These are phyloP conservation scores for Iselma pallidipennis DNA, from an alignment of 2,888 invertebrate species.

Conservation along the genomic window DNA sequence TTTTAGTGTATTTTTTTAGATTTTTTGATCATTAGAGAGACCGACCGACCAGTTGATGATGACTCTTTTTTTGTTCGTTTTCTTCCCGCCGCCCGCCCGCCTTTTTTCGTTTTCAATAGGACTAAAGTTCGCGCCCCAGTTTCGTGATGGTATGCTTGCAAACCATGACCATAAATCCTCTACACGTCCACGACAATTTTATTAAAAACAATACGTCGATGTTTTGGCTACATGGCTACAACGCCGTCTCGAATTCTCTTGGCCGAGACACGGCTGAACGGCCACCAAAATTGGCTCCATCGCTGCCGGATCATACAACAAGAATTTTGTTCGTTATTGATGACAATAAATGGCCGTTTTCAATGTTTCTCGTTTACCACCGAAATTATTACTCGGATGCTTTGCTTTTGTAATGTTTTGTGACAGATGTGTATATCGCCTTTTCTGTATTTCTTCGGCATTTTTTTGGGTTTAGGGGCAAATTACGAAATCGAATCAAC, in stretches of 20 bases:
- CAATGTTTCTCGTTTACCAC: not conserved
- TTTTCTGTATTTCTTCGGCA: not conserved
- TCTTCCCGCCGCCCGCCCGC: not conserved
- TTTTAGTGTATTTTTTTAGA: not conserved
- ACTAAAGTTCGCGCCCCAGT: not conserved
- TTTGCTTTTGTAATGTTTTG: not conserved
- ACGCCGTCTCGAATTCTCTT: constrained; percentile 31
- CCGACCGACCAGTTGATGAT: not conserved
- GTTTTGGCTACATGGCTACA: constrained; percentile 14
- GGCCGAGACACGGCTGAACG: constrained; percentile 29
- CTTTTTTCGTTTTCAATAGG: not conserved
- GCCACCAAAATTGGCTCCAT: constrained; percentile 10
- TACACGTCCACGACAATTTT: not conserved
- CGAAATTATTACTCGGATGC: too few species aligned
- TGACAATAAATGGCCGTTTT: not conserved
- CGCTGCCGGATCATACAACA: not conserved
- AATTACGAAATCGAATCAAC: not conserved
- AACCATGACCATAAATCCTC: constrained; percentile 1
- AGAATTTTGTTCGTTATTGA: not conserved
- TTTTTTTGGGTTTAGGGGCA: not conserved
- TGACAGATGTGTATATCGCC: not conserved
- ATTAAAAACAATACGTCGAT: not conserved
- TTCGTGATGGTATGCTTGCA: not conserved
- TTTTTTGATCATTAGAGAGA: too few species aligned
- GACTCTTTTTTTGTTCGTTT: not conserved